Evolutionary conservation across 2,888 invertebrate species (phyloP), one percentile per base, ranked within the genome.

Genomic region (Caenorhabditis sinica): DNA sequence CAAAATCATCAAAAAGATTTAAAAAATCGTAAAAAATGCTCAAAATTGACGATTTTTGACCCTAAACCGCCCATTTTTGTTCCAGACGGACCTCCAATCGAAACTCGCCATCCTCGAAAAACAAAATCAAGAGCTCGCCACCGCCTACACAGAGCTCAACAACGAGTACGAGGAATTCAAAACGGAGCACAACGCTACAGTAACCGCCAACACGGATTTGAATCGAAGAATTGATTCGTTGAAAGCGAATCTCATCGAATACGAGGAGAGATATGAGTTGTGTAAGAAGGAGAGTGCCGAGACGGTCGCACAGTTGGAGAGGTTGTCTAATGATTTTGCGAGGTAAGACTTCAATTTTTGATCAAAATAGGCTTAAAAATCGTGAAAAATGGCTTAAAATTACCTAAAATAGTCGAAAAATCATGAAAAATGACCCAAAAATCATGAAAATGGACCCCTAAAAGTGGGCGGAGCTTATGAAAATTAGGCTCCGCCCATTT

Each of bases 211-310:
- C 53, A 60, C 51, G 23, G 89, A 89, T 69, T 61, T 90, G 45
- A 75, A 63, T 40, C 68, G 66, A 11, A 79, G 88, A 80, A 89
- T 90, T 11, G 91, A 90, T 20, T 74, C 86, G 9, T 75, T 91
- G 61, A 89, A 89, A 49, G 88, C 90, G 40, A 89, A 87, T 56
- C 77, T 91, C 28, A 89, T 90, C 11, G 91, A 91, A 71, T 91
- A 90, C 58, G 90, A 91, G 73, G 90, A 90, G 79, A 76, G 89
- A 45, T 91, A 91, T 60, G 91, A 91, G 66, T 17, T 86, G 53
- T 90, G 90, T 73, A 90, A 89, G 30, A 65, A 83, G 9, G 91
- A 91, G 33, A 88, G 90, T 53, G 43, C 74, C 20, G 88, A 90
- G 60, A 90, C 90, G 15, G 88, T 86, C 13, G 63, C 53, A 2